Evolutionary conservation across 1,140 invertebrate species (phyloP).

Genomic region (Brachionus koreanus): DNA sequence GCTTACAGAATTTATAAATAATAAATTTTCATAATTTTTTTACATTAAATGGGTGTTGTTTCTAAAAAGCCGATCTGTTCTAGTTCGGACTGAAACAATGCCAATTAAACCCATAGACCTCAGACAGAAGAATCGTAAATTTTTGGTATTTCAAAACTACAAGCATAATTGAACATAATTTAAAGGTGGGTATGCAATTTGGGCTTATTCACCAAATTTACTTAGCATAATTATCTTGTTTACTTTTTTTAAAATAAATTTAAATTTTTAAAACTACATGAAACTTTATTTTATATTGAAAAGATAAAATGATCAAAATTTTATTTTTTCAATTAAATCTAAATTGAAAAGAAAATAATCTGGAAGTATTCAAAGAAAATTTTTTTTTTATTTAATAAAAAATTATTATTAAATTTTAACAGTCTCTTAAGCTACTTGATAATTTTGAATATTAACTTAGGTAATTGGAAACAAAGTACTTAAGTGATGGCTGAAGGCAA

Average conservation of each 20-base stretch:
- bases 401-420: too few species aligned
- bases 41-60: not conserved
- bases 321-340: not conserved
- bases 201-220: not conserved
- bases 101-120: not conserved
- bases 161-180: not conserved
- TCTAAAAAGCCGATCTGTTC: not conserved
- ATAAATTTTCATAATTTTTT: constrained; percentile 1
- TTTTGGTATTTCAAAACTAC: not conserved
- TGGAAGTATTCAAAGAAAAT: too few species aligned
- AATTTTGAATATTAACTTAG: too few species aligned
- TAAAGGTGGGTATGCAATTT: not conserved
- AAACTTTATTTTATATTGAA: too few species aligned
- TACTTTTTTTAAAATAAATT: not conserved
- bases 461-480: not conserved
- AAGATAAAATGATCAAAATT: not conserved
- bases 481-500: not conserved
- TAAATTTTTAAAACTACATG: too few species aligned
- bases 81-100: not conserved
- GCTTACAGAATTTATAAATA: not conserved
- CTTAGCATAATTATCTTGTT: not conserved
- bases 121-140: not conserved
- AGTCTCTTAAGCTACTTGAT: too few species aligned
- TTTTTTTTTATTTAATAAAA: too few species aligned
- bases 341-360: too few species aligned